A percentile compares a stretch with the other conserved stretches of the same genome.
Conservation (phyloP, 2,888 invertebrate genomes). For the Pegoplata infirma region DNA sequence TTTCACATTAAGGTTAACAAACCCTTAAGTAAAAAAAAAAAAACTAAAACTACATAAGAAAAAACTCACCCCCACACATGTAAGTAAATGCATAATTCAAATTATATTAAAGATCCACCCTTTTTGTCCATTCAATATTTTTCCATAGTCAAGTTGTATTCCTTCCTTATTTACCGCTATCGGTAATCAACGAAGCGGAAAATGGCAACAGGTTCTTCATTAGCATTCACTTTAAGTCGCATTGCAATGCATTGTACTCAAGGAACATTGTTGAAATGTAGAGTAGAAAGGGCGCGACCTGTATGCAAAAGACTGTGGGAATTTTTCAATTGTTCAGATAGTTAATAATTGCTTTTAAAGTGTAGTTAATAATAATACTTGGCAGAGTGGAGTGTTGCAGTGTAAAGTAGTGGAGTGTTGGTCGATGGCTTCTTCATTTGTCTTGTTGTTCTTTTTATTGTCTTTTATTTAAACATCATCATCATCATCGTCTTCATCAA, state of each 20-base stretch:
- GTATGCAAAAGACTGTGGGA: conserved; percentile 69
- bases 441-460: not conserved
- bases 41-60: too few relatives aligned
- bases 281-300: conserved; percentile 50
- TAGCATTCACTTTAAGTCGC: not conserved
- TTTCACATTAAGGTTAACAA: not conserved
- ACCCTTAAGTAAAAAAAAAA: not conserved
- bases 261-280: not conserved
- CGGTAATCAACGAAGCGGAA: conserved; percentile 45
- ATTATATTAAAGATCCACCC: not conserved
- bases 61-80: not conserved
- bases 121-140: not conserved
- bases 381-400: not conserved
- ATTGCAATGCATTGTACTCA: not conserved
- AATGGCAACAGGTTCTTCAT: conserved; percentile 58
- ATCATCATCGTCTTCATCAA: too few relatives aligned
- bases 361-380: too few relatives aligned
- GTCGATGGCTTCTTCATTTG: not conserved
- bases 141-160: conserved; percentile 12
- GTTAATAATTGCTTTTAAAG: conserved; percentile 46
- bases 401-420: not conserved
- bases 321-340: conserved; percentile 72
- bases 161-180: conserved; percentile 25
- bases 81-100: not conserved
- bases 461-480: not conserved